These are phyloP conservation scores for Mythimna ferrago DNA, from an alignment of 2,888 invertebrate genomes.

Conservation along the genomic window DNA sequence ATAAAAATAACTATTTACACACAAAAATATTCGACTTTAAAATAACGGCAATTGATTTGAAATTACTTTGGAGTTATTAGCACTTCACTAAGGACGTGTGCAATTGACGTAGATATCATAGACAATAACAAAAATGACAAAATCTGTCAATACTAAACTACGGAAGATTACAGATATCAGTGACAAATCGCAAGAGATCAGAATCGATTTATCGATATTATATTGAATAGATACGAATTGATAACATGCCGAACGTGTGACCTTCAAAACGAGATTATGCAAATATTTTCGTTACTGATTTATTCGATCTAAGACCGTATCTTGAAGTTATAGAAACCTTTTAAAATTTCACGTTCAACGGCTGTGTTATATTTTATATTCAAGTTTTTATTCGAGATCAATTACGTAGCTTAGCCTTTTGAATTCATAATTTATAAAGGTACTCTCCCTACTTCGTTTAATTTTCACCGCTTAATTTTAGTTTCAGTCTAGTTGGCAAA, in stretches of 20 bases:
- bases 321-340: conserved; percentile 5
- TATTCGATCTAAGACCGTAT: conserved; percentile 7
- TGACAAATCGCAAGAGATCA: conserved; percentile 42
- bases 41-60: not conserved
- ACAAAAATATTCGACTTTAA: conserved; percentile 1
- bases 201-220: conserved; percentile 31
- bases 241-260: conserved; percentile 25
- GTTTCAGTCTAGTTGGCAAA: conserved; percentile 27
- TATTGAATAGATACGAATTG: conserved; percentile 31
- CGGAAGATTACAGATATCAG: conserved; percentile 4
- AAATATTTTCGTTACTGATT: conserved; percentile 31
- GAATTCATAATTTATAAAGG: not conserved
- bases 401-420: not conserved
- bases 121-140: not conserved
- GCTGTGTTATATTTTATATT: not conserved
- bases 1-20: not conserved
- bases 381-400: not conserved
- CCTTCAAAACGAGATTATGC: conserved; percentile 20
- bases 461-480: conserved; percentile 20
- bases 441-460: conserved; percentile 15
- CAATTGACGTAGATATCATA: not conserved
- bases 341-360: not conserved
- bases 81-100: conserved; percentile 4
- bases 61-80: conserved; percentile 2
- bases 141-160: not conserved